A percentile compares a stretch with the other conserved stretches of the same genome.
These are phyloP conservation scores for Malaclemys terrapin DNA, from an alignment of 2,113 vertebrate genomes.

Conservation along the genomic window DNA sequence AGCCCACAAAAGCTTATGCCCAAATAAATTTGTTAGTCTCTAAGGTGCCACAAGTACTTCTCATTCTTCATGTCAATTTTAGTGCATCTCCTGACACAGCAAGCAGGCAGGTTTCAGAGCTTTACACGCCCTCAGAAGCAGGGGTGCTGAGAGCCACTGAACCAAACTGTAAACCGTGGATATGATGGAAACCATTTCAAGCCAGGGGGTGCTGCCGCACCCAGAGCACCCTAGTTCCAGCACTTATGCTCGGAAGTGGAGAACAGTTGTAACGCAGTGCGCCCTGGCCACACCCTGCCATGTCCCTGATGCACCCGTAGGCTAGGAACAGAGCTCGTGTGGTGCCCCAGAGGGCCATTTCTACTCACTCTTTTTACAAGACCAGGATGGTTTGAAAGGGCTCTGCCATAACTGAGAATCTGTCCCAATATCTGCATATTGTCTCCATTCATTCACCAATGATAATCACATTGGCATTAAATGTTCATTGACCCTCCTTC, in stretches of 20 bases:
- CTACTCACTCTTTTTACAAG: background rate
- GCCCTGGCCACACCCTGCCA: background rate
- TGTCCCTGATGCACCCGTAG: fast-evolving
- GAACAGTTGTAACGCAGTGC: background rate
- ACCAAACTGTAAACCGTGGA: no score
- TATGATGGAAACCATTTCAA: no score
- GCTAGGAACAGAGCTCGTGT: background rate
- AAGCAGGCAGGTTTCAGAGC: background rate
- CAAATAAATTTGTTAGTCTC: no score
- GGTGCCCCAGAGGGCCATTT: background rate
- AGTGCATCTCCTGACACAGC: background rate
- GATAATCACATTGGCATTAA: background rate
- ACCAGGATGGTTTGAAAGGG: background rate
- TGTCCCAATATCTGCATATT: background rate
- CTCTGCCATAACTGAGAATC: background rate
- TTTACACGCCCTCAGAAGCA: background rate
- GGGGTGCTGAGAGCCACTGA: no score
- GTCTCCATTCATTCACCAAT: background rate
- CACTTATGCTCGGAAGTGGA: no score
- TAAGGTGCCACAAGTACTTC: no score
- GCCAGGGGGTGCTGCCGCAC: no score
- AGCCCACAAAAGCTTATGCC: no score
- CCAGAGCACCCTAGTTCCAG: no score
- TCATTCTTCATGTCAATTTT: background rate
- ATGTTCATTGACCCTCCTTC: background rate